Evolutionary conservation across 2,113 vertebrate genomes (phyloP).

Genomic region (Corvus cornix): DNA sequence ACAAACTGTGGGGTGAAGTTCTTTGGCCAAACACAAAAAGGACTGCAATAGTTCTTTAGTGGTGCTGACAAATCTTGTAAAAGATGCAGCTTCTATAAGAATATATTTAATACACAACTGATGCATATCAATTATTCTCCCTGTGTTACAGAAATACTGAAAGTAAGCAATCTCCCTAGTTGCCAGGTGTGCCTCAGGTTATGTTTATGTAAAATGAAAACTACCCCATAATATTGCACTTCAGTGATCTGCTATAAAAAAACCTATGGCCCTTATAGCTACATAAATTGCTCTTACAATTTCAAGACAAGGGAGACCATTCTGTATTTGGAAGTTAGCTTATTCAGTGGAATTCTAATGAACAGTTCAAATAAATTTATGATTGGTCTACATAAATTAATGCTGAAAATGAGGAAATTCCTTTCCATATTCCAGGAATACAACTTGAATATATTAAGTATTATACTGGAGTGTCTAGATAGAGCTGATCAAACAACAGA

Average conservation of each 20-base stretch:
- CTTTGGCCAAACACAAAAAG: background rate
- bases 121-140: background rate
- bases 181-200: background rate
- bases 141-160: background rate
- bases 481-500: background rate
- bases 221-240: background rate
- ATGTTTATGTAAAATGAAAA: background rate
- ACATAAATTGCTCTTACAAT: background rate
- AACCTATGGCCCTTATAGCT: background rate
- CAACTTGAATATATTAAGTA: background rate
- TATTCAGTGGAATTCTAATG: background rate
- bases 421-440: background rate
- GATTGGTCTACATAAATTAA: background rate
- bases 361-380: background rate
- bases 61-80: background rate
- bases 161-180: background rate
- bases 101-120: background rate
- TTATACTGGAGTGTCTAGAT: background rate
- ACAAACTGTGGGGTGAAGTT: background rate
- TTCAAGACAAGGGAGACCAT: background rate
- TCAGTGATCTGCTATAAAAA: background rate
- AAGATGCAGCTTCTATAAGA: background rate
- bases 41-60: background rate
- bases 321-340: background rate
- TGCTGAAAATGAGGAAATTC: background rate